Conservation (phyloP, 2,888 invertebrate genomes). For the Archaeoteleia sp. region DNA sequence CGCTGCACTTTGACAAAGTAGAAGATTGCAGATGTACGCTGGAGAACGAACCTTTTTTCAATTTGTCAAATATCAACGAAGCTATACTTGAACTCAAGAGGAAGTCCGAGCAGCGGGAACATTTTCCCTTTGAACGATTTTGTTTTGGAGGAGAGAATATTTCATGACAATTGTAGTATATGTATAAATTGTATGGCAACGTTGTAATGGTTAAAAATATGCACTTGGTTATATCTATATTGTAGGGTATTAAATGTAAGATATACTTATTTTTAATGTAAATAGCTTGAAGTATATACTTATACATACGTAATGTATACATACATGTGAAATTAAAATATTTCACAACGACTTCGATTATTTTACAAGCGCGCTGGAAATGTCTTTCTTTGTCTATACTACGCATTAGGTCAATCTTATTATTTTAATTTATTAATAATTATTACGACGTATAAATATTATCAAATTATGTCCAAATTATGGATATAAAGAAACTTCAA, state of each 20-base stretch:
- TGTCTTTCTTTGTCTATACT: too few relatives aligned
- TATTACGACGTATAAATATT: too few relatives aligned
- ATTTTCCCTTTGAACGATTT: slow-evolving; percentile 39
- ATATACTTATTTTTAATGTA: slow-evolving; percentile 21
- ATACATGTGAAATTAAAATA: slow-evolving; percentile 15
- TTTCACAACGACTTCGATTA: too few relatives aligned
- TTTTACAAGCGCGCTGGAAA: too few relatives aligned
- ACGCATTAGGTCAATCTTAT: too few relatives aligned
- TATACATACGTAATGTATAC: background rate
- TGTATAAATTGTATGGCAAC: slow-evolving; percentile 30
- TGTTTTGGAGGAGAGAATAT: slow-evolving; percentile 33
- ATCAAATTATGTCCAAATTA: too few relatives aligned
- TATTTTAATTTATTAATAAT: too few relatives aligned
- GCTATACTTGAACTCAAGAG: slow-evolving; percentile 46
- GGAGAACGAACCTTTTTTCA: slow-evolving; percentile 31
- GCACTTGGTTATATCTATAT: slow-evolving; percentile 53
- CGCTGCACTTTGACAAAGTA: slow-evolving; percentile 49
- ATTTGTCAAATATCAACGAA: slow-evolving; percentile 29
- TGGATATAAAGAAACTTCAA: too few relatives aligned
- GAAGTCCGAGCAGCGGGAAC: slow-evolving; percentile 61
- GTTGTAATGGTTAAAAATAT: slow-evolving; percentile 45
- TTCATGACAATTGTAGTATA: slow-evolving; percentile 20
- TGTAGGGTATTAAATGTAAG: slow-evolving; percentile 19
- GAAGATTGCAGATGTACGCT: slow-evolving; percentile 35
- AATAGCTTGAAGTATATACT: slow-evolving; percentile 20